phyloP scores from a whole-genome alignment of 2,888 invertebrate species.

The Drosophila anomalata region DNA sequence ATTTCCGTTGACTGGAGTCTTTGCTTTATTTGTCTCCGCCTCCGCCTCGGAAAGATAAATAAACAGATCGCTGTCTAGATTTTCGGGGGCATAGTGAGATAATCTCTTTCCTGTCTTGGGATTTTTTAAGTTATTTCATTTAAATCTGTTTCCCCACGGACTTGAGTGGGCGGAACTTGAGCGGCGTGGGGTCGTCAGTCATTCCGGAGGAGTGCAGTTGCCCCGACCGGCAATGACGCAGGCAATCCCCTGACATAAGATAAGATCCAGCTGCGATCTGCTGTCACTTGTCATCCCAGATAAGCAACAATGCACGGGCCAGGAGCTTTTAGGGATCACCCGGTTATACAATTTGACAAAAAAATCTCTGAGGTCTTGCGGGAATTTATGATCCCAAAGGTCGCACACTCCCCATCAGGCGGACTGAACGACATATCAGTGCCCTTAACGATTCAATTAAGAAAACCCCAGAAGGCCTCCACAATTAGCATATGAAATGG shows the following conservation, averaged over 20 bases:
- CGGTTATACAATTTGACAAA: not conserved
- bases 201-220: constrained; percentile 12
- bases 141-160: constrained; percentile 8
- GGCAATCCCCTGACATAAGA: not conserved
- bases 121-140: not conserved
- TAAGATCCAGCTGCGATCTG: constrained; percentile 13
- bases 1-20: constrained; percentile 64
- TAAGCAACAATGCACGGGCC: constrained; percentile 1
- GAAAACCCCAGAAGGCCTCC: constrained; percentile 2
- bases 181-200: constrained; percentile 20
- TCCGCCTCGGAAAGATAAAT: constrained; percentile 15
- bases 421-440: not conserved
- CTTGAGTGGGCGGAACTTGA: not conserved
- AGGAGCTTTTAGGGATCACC: not conserved
- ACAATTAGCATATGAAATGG: constrained; percentile 31
- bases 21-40: constrained; percentile 65
- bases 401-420: not conserved
- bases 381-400: not conserved
- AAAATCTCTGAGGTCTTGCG: not conserved
- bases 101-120: not conserved
- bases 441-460: constrained; percentile 3
- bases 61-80: constrained; percentile 8
- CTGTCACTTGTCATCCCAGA: constrained; percentile 30
- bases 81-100: not conserved
- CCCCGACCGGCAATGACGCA: constrained; percentile 21